Evolutionary conservation across 2,888 invertebrate genomes (phyloP).

Genomic region (Mayetiola destructor): DNA sequence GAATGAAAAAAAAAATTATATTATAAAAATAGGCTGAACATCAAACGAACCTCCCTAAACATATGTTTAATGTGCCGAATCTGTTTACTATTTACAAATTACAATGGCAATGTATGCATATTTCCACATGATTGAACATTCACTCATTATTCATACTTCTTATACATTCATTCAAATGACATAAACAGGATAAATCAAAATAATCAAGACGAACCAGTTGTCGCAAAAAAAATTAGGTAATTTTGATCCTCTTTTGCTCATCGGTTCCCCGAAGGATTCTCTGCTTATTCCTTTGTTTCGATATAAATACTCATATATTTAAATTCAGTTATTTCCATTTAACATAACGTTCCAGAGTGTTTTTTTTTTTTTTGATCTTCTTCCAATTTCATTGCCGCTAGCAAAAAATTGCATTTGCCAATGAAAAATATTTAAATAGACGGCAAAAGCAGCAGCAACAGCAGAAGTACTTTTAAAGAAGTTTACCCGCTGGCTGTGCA

Average conservation of each 20-base stretch:
- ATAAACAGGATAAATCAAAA: neutral
- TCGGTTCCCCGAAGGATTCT: no score
- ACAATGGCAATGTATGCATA: neutral
- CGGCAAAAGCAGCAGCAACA: no score
- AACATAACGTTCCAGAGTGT: neutral
- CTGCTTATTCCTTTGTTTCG: neutral
- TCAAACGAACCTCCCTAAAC: neutral
- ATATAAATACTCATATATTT: neutral
- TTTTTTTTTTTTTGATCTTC: neutral
- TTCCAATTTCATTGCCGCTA: neutral
- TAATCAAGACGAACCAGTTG: neutral
- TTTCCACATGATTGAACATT: constrained; percentile 2
- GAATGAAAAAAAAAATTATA: neutral
- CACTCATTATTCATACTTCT: no score
- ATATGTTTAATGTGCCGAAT: no score
- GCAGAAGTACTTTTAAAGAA: no score
- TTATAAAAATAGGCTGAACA: neutral
- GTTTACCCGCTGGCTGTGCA: no score
- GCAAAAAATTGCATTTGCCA: neutral
- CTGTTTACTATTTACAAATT: no score
- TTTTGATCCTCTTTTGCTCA: no score
- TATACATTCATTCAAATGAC: neutral
- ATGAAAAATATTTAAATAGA: constrained; percentile 6
- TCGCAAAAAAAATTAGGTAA: neutral
- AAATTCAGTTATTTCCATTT: constrained; percentile 4